A percentile compares a stretch with the other conserved stretches of the same genome.
phyloP scores from a whole-genome alignment of 2,113 vertebrate genomes.

The Forbesichthys papilliferus region DNA sequence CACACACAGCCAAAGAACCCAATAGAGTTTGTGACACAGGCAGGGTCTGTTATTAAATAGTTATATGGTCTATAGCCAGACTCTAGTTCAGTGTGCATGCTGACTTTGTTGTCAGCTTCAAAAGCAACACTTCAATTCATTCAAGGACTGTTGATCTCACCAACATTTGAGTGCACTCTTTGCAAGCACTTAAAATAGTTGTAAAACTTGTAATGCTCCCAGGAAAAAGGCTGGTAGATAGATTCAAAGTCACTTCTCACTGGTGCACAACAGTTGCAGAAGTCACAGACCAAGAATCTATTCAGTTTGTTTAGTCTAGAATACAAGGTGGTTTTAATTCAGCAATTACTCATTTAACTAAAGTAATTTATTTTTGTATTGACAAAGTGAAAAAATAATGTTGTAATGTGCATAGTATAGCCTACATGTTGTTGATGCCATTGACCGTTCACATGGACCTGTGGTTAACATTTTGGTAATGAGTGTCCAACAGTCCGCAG shows the following conservation, averaged over 20 bases:
- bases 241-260: neutral
- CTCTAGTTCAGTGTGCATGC: slow-evolving; percentile 16
- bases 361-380: too few species aligned
- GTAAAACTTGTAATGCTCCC: slow-evolving; percentile 29
- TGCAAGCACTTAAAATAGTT: slow-evolving; percentile 44
- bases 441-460: slow-evolving; percentile 47
- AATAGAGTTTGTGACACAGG: slow-evolving; percentile 42
- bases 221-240: neutral
- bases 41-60: slow-evolving; percentile 17
- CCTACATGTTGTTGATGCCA: neutral
- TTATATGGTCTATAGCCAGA: neutral
- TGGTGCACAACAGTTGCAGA: neutral
- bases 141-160: slow-evolving; percentile 21
- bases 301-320: neutral
- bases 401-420: neutral
- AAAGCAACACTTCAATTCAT: slow-evolving; percentile 52
- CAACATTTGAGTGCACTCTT: slow-evolving; percentile 30
- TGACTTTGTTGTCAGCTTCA: slow-evolving; percentile 62
- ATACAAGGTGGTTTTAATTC: neutral
- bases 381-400: neutral
- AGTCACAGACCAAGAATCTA: too few species aligned
- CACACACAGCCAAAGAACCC: slow-evolving; percentile 22
- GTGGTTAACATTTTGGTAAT: slow-evolving; percentile 57
- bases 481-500: slow-evolving; percentile 35
- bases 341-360: too few species aligned